phyloP scores from a whole-genome alignment of 1,140 invertebrate species.

The Sweltsa coloradensis region DNA sequence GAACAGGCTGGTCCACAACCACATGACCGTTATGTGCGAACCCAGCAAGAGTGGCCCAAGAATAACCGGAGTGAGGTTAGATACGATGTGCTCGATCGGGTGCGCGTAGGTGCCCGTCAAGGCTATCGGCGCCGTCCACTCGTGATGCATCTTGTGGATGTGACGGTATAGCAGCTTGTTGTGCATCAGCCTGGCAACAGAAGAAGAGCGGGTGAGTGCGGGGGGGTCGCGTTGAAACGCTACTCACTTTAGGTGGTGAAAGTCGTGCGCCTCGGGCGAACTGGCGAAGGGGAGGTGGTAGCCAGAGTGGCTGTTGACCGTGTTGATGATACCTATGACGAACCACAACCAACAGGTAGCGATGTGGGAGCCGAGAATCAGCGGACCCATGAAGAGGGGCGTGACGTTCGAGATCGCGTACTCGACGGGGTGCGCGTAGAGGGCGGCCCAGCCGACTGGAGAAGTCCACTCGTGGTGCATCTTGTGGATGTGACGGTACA shows the following conservation, averaged over 20 bases:
- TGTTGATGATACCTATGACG: constrained; percentile 60
- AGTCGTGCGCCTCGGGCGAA: constrained; percentile 81
- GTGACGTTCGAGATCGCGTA: constrained; percentile 72
- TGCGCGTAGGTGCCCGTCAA: constrained; percentile 40
- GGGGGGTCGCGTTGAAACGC: too few relatives aligned
- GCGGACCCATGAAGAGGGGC: constrained; percentile 65
- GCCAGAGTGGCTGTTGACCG: constrained; percentile 74
- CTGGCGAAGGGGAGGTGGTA: constrained; percentile 81
- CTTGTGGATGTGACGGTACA: constrained; percentile 79
- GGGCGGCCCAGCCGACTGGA: constrained; percentile 64
- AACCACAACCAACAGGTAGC: constrained; percentile 76
- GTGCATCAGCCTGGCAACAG: constrained; percentile 33
- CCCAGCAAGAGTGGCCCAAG: constrained; percentile 37
- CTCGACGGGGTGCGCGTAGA: constrained; percentile 80
- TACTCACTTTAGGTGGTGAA: constrained; percentile 77
- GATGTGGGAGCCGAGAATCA: constrained; percentile 68
- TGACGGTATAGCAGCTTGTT: constrained; percentile 35
- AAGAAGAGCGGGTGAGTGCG: too few relatives aligned
- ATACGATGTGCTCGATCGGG: constrained; percentile 39
- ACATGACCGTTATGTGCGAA: constrained; percentile 35
- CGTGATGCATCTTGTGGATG: constrained; percentile 41
- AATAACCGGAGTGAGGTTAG: constrained; percentile 35
- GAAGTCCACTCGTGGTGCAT: constrained; percentile 76
- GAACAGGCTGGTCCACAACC: constrained; percentile 37
- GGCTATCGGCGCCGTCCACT: constrained; percentile 34